These are phyloP conservation scores for Automeris io DNA, from an alignment of 2,888 invertebrate genomes.

Conservation along the genomic window DNA sequence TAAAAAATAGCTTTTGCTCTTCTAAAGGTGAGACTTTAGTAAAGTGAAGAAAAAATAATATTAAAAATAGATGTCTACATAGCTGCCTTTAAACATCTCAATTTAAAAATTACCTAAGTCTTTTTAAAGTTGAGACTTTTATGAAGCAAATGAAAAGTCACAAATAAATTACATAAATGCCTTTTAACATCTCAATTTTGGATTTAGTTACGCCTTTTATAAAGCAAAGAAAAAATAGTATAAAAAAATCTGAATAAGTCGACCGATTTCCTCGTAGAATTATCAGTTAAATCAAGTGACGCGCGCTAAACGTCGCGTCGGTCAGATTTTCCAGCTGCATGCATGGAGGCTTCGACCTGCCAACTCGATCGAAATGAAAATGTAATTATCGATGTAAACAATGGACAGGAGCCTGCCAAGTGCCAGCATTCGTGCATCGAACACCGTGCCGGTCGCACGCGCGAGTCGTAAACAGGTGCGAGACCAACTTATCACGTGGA, in stretches of 20 bases:
- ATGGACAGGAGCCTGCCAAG: constrained; percentile 51
- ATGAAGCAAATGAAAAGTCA: too few species aligned
- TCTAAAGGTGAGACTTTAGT: too few species aligned
- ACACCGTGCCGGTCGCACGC: constrained; percentile 60
- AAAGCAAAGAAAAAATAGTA: too few species aligned
- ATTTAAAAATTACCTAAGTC: too few species aligned
- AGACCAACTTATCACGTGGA: constrained; percentile 30
- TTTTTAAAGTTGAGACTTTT: too few species aligned
- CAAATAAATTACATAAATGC: too few species aligned
- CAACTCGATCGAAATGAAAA: constrained; percentile 69
- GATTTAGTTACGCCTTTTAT: too few species aligned
- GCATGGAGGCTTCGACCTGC: constrained; percentile 55
- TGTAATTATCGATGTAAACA: constrained; percentile 72
- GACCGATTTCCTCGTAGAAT: constrained; percentile 18
- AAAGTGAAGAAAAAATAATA: too few species aligned
- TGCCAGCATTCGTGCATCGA: constrained; percentile 66
- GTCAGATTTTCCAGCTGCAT: constrained; percentile 59
- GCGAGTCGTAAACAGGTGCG: constrained; percentile 40
- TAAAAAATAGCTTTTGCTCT: too few species aligned
- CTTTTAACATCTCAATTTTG: too few species aligned
- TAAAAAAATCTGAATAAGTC: not conserved
- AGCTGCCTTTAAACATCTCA: too few species aligned
- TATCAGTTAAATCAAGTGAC: constrained; percentile 26
- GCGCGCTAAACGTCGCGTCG: constrained; percentile 31
- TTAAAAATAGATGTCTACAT: too few species aligned